Base-by-base conservation (phyloP, 2,797 vertebrate genomes). In the Microctenopoma lineatum region DNA sequence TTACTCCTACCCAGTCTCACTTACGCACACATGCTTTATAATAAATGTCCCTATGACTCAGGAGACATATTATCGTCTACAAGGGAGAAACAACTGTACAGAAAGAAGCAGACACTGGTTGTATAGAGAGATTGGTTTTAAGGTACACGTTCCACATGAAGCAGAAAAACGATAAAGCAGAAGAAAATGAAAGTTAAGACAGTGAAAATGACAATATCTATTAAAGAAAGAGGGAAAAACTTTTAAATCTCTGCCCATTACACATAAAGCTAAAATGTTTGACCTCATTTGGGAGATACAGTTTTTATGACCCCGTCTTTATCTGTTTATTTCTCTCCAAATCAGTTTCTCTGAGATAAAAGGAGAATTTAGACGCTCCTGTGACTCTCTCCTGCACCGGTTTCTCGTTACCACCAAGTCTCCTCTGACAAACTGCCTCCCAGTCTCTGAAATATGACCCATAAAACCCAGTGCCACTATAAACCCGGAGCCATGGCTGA, bases 401-500 rank as follows among this genome's bases (percentile, higher is more conserved):
- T 71, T 88, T 82, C 75, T 77, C 38, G 41, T 84, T 79, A 70
- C 59, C 57, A 65, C 66, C 81, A 70, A 86, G 81, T 64, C 59
- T 38, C 63, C 73, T 65, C 64, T 88, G 88, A 92, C 86, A 84
- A 67, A 85, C 80, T 90, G 85, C 81, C 81, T 75, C 87, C 69
- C 87, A 65, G 55, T 70, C 71, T 72, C 72, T 93, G 91, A 93
- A 91, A 93, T 93, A 94, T 81, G 76, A 83, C 79, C 88, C 80
- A 92, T 93, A 89, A 93, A 92, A 67, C 73, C 78, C 80, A 75
- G 66, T 59, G 68, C 84, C 85, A 85, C 90, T 68, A 91, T 92
- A 94, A 94, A 94, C 87, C 88, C 18, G 54, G 74, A 92, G 88
- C 81, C 80, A 83, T 59, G 80, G 77, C 89, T 92, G 93, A 94